These are phyloP conservation scores for Ricordea florida DNA, from an alignment of 92 coral and sea anemone genomes.

Conservation along the genomic window DNA sequence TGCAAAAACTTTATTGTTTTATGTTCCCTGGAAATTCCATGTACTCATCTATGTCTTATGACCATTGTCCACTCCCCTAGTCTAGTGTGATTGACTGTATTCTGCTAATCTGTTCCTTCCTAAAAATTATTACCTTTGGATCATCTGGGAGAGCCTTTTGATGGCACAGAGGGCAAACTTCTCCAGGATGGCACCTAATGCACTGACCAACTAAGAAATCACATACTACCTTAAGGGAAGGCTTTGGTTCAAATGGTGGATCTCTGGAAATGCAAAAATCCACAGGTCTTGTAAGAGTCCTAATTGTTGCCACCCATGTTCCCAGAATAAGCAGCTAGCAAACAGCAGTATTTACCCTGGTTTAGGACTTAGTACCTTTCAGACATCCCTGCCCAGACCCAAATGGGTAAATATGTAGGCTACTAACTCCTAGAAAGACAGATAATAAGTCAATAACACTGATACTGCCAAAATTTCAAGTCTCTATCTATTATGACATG, in stretches of 20 bases:
- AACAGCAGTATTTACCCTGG: too few relatives aligned
- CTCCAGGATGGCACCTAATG: constrained; percentile 74
- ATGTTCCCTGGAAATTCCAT: not conserved
- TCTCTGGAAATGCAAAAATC: constrained; percentile 47
- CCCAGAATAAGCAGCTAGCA: too few relatives aligned
- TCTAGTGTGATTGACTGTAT: not conserved
- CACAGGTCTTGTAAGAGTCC: too few relatives aligned
- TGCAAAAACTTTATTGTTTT: too few relatives aligned
- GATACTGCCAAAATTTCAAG: too few relatives aligned
- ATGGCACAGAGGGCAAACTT: constrained; percentile 78
- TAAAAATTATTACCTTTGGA: constrained; percentile 90
- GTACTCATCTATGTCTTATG: not conserved
- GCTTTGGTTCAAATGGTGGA: constrained; percentile 95
- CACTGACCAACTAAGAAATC: constrained; percentile 90
- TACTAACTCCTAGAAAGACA: too few relatives aligned
- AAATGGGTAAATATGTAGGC: too few relatives aligned
- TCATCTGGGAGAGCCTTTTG: constrained; percentile 78
- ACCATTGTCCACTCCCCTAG: not conserved
- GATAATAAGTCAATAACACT: too few relatives aligned
- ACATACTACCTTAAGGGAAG: constrained; percentile 78
- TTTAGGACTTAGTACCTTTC: too few relatives aligned
- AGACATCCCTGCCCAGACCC: too few relatives aligned
- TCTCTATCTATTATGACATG: not conserved
- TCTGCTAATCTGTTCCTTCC: too few relatives aligned
- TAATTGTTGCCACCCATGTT: too few relatives aligned